Evolutionary conservation across 2,888 invertebrate species (phyloP).

Genomic region (Encarsia formosa): DNA sequence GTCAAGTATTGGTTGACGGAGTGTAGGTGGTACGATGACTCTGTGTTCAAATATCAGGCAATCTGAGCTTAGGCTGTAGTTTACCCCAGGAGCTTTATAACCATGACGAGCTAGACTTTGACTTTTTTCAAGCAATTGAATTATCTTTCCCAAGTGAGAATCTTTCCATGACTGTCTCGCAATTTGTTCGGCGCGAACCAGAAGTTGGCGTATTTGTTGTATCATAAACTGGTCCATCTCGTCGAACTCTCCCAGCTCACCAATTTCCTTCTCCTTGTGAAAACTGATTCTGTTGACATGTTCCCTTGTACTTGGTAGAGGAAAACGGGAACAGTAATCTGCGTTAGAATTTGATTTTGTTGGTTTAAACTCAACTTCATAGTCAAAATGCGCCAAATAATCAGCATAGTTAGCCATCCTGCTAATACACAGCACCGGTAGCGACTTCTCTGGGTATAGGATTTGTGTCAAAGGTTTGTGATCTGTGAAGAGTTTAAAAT

Average conservation of each 20-base stretch:
- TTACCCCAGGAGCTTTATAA: constrained; percentile 10
- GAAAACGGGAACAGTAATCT: constrained; percentile 13
- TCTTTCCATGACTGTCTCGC: neutral
- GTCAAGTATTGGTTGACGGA: constrained; percentile 4
- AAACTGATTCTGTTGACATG: neutral
- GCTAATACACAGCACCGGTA: constrained; percentile 15
- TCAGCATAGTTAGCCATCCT: no score
- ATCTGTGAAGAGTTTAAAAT: constrained; percentile 11
- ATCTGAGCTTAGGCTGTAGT: constrained; percentile 1
- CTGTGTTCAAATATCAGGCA: constrained; percentile 16
- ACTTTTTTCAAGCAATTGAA: neutral
- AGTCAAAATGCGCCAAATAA: constrained; percentile 17
- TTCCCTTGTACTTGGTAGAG: neutral
- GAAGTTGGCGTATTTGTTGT: neutral
- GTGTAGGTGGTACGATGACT: constrained; percentile 4
- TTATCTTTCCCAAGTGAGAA: neutral
- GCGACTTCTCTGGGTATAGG: constrained; percentile 10
- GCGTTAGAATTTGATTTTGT: constrained; percentile 14
- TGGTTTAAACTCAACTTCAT: constrained; percentile 9
- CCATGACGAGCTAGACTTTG: neutral
- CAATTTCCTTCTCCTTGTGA: neutral
- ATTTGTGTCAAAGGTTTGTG: constrained; percentile 17
- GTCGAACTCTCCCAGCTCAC: no score
- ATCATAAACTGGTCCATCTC: neutral
- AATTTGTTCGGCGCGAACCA: neutral